These are phyloP conservation scores for Nematostella vectensis DNA, from an alignment of 92 coral and sea anemone species.

Conservation along the genomic window DNA sequence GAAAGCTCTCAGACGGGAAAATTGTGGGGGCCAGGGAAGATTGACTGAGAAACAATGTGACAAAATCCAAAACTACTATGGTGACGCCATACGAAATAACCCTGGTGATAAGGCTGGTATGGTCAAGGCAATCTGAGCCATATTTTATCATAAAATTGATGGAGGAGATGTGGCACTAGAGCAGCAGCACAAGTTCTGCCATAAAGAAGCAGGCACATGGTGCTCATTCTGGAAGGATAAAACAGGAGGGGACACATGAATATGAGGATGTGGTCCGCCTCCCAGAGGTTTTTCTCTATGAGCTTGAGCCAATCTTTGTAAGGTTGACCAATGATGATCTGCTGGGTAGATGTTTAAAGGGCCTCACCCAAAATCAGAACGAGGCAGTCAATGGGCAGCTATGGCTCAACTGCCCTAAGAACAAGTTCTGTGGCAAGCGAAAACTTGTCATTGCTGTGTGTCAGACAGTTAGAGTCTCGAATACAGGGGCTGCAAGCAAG, in stretches of 20 bases:
- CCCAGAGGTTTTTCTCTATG: conserved; percentile 33
- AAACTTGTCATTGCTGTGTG: conserved; percentile 31
- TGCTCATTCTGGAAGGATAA: conserved; percentile 49
- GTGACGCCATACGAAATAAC: conserved; percentile 27
- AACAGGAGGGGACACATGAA: conserved; percentile 11
- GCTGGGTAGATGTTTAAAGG: conserved; percentile 33
- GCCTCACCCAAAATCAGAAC: conserved; percentile 5
- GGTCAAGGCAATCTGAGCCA: conserved; percentile 16
- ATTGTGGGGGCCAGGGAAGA: conserved; percentile 23
- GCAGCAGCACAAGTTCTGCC: conserved; percentile 39
- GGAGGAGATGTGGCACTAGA: conserved; percentile 16
- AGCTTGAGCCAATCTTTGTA: conserved; percentile 33
- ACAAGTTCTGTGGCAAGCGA: conserved; percentile 29
- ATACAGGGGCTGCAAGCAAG: conserved; percentile 23
- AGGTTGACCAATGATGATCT: conserved; percentile 31
- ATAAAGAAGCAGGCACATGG: conserved; percentile 36
- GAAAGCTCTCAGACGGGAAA: conserved; percentile 30
- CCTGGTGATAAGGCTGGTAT: conserved; percentile 16
- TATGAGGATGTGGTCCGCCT: conserved; percentile 30
- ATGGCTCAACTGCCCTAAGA: background rate
- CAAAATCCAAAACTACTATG: conserved; percentile 32
- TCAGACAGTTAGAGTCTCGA: conserved; percentile 23
- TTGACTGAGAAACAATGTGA: conserved; percentile 27
- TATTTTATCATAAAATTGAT: conserved; percentile 22
- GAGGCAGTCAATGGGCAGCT: conserved; percentile 17